These are phyloP conservation scores for Agriotes lineatus DNA, from an alignment of 2,888 invertebrate genomes.

Conservation along the genomic window DNA sequence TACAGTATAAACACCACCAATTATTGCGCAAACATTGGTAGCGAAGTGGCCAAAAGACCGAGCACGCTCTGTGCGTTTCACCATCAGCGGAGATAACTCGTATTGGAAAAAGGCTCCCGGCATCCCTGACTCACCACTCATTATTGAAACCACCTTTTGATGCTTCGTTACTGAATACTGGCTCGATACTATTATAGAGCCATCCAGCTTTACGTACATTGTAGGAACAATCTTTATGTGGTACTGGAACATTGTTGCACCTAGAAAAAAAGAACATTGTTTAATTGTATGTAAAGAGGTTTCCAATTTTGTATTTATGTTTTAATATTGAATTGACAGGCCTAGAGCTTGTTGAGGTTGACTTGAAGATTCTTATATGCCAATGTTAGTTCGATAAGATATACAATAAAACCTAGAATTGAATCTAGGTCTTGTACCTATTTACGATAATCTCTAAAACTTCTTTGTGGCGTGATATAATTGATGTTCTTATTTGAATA, in stretches of 20 bases:
- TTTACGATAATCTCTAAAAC: too few relatives aligned
- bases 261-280: constrained; percentile 72
- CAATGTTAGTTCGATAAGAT: too few relatives aligned
- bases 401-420: too few relatives aligned
- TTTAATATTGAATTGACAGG: too few relatives aligned
- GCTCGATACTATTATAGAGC: constrained; percentile 84
- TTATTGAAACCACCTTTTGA: constrained; percentile 80
- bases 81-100: constrained; percentile 97
- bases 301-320: too few relatives aligned
- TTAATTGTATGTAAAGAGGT: too few relatives aligned
- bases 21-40: constrained; percentile 96
- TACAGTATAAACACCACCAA: constrained; percentile 97
- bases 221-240: constrained; percentile 98
- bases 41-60: constrained; percentile 94
- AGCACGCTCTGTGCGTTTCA: constrained; percentile 91
- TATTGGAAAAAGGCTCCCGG: constrained; percentile 97
- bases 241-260: constrained; percentile 95
- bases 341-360: too few relatives aligned
- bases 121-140: constrained; percentile 84
- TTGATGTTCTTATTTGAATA: too few relatives aligned
- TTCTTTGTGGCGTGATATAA: too few relatives aligned
- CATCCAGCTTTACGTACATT: constrained; percentile 83
- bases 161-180: constrained; percentile 98
- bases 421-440: too few relatives aligned
- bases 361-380: too few relatives aligned